Evolutionary conservation across 2,113 vertebrate genomes (phyloP).

Genomic region (Aptenodytes forsteri): DNA sequence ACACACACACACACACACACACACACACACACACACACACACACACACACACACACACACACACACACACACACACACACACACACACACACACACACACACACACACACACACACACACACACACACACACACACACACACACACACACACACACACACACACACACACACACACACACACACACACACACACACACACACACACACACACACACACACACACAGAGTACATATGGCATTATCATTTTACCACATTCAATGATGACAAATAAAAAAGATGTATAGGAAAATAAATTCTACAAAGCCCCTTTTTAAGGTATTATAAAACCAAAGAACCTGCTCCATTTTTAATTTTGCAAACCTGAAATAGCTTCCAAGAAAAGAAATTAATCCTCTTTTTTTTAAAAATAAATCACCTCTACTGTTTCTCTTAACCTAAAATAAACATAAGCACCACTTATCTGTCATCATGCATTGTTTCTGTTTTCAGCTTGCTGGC

Average conservation of each 20-base stretch:
- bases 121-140: neutral
- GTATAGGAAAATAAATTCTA: neutral
- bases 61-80: neutral
- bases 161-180: neutral
- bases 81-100: neutral
- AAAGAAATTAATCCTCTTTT: slow-evolving; percentile 2
- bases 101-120: neutral
- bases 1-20: neutral
- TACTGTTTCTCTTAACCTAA: neutral
- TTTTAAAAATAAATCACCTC: neutral
- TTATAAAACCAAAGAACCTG: neutral
- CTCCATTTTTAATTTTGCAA: neutral
- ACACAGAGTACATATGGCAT: neutral
- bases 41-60: neutral
- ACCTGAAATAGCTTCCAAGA: neutral
- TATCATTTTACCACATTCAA: neutral
- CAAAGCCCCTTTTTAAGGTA: neutral
- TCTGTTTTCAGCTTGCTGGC: neutral
- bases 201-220: neutral
- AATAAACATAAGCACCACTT: slow-evolving; percentile 2
- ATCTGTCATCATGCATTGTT: neutral
- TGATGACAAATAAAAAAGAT: neutral
- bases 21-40: neutral
- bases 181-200: neutral
- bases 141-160: neutral